Evolutionary conservation across 2,113 vertebrate species (phyloP), one percentile per base, ranked within the genome.

Genomic region (Anoplopoma fimbria): DNA sequence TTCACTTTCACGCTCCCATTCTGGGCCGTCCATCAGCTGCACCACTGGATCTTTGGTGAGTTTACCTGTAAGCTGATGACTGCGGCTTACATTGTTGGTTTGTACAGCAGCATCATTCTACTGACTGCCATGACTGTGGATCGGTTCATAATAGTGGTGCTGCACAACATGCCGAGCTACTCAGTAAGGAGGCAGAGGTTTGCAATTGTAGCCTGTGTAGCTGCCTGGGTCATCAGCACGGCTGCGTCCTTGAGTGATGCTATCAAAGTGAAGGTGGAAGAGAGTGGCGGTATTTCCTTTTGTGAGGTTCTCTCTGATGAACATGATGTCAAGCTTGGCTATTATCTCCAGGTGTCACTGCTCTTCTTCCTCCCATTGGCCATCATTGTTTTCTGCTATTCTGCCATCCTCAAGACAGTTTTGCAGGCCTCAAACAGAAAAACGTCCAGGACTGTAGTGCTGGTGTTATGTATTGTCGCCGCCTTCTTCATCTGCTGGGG

Each of bases 401-500:
- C 88, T 0, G 88, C 88, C 14, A 97, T 97, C 51, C 80, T 97
- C 27, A 86, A 49, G 29, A 94, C 92, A 0, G 85, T 96, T 45
- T 63, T 95, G 61, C 75, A 40, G 9, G 64, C 89, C 4, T 88
- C 90, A 0, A 94, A 77, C n/a, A 93, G 88, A 75, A 91, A 78
- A 68, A 95, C 82, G 38, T 9, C 84, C 73, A 93, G 79, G 63
- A 93, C 94, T 0, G 67, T 96, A 2, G 81, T 91, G 0, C 69
- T 96, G 31, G 94, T 96, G 14, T 89, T 95, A 6, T 79, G 78
- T 33, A 94, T 96, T 55, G 92, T 96, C 49, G 13, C 93, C 6
- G 86, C 76, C 13, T 96, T 96, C 33, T 94, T 96, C 55, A 40
- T 96, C 63, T 96, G 95, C 74, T 96, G 95, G 95, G 94, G 93